These are phyloP conservation scores for Amphiprion clarkii DNA, from an alignment of 2,797 vertebrate species.

Conservation along the genomic window DNA sequence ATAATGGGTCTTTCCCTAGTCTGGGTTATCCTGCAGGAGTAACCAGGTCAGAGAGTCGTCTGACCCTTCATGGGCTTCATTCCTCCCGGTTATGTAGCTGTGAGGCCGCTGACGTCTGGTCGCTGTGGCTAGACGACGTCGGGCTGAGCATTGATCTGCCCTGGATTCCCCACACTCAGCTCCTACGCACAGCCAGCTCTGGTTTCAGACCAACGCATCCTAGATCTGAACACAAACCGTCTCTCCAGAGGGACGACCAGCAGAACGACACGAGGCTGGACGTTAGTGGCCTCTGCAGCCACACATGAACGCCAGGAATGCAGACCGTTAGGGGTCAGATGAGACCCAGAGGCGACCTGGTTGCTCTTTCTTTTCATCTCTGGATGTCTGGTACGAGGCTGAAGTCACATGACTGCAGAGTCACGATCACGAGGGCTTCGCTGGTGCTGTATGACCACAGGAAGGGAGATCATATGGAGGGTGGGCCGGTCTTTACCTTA, in stretches of 20 bases:
- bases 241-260: too few species aligned
- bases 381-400: constrained; percentile 25
- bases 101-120: constrained; percentile 6
- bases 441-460: background rate
- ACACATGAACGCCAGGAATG: constrained; percentile 56
- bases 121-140: too few species aligned
- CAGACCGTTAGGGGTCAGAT: constrained; percentile 15
- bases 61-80: constrained; percentile 34
- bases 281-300: constrained; percentile 16
- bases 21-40: background rate
- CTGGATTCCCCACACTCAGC: too few species aligned
- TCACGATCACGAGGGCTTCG: constrained; percentile 11
- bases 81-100: constrained; percentile 49
- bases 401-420: constrained; percentile 17
- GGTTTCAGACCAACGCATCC: too few species aligned
- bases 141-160: too few species aligned
- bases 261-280: too few species aligned
- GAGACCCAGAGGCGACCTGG: constrained; percentile 8
- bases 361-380: constrained; percentile 5
- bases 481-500: background rate
- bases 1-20: too few species aligned
- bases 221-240: too few species aligned
- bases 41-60: constrained; percentile 9
- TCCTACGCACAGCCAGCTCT: too few species aligned
- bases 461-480: background rate